Evolutionary conservation across 2,113 vertebrate species (phyloP).

Genomic region (Xyrauchen texanus): DNA sequence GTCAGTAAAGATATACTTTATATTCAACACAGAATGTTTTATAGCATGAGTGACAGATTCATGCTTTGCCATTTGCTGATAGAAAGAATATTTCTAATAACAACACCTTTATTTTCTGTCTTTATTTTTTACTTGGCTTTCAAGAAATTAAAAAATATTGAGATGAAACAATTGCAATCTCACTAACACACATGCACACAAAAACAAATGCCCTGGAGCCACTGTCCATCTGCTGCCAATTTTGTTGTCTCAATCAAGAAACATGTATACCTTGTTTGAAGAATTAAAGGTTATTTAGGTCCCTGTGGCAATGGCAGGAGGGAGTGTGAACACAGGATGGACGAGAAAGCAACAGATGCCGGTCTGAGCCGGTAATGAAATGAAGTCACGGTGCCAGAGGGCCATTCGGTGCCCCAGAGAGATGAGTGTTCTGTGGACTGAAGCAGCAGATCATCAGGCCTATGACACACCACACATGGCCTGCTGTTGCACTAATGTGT

Average conservation of each 20-base stretch:
- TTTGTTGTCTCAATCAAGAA: conserved; percentile 58
- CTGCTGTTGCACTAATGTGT: conserved; percentile 4
- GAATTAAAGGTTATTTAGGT: conserved; percentile 66
- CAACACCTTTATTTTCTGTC: neutral
- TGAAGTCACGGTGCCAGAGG: conserved; percentile 24
- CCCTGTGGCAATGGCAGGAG: conserved; percentile 36
- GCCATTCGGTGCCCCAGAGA: neutral
- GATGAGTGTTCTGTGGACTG: neutral
- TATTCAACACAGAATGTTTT: no score
- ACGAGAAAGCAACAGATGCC: conserved; percentile 47
- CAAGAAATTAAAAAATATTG: conserved; percentile 25
- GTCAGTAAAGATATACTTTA: no score
- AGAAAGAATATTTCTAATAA: neutral
- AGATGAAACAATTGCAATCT: conserved; percentile 61
- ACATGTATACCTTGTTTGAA: conserved; percentile 49
- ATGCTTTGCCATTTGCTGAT: neutral
- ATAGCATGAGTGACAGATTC: neutral
- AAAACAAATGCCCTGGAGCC: neutral
- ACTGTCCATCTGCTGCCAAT: conserved; percentile 56
- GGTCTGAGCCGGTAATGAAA: conserved; percentile 47
- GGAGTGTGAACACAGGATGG: neutral
- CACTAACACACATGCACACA: neutral
- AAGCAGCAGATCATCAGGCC: neutral
- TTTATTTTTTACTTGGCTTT: conserved; percentile 20
- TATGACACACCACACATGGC: neutral